These are phyloP conservation scores for Ophion slaviceki DNA, from an alignment of 2,888 invertebrate genomes.

Conservation along the genomic window DNA sequence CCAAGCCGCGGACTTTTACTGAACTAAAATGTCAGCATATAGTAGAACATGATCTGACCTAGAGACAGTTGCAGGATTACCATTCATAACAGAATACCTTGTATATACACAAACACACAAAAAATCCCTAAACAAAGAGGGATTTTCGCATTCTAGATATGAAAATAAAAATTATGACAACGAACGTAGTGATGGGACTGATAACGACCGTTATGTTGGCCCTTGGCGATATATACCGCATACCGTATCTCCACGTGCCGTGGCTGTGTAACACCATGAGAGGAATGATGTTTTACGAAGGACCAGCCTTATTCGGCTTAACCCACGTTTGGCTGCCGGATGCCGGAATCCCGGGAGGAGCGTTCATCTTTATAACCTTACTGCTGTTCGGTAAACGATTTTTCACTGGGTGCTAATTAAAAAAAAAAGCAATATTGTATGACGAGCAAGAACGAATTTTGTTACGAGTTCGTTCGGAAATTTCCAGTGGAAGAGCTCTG, in stretches of 20 bases:
- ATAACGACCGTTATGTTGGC: conserved; percentile 73
- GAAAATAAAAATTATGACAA: conserved; percentile 71
- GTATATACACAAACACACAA: background rate
- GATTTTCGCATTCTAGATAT: conserved; percentile 67
- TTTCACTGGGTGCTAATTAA: background rate
- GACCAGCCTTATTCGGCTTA: conserved; percentile 72
- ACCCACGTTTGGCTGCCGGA: conserved; percentile 70
- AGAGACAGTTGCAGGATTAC: too few relatives aligned
- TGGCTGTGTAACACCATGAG: conserved; percentile 76
- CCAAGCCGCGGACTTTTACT: too few relatives aligned
- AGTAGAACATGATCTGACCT: too few relatives aligned
- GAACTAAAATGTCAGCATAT: too few relatives aligned
- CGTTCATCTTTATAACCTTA: conserved; percentile 71
- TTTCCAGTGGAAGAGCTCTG: conserved; percentile 75
- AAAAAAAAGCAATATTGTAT: background rate
- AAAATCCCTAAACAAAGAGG: background rate
- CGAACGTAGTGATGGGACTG: conserved; percentile 72
- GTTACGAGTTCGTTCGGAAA: background rate
- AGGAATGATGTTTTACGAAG: conserved; percentile 74
- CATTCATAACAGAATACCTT: too few relatives aligned
- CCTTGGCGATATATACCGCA: conserved; percentile 70
- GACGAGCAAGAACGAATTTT: conserved; percentile 1
- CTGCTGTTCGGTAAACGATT: conserved; percentile 72
- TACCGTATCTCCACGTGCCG: conserved; percentile 76
- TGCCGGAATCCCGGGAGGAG: conserved; percentile 69